Evolutionary conservation across 2,797 vertebrate species (phyloP).

Genomic region (Lithobates pipiens): DNA sequence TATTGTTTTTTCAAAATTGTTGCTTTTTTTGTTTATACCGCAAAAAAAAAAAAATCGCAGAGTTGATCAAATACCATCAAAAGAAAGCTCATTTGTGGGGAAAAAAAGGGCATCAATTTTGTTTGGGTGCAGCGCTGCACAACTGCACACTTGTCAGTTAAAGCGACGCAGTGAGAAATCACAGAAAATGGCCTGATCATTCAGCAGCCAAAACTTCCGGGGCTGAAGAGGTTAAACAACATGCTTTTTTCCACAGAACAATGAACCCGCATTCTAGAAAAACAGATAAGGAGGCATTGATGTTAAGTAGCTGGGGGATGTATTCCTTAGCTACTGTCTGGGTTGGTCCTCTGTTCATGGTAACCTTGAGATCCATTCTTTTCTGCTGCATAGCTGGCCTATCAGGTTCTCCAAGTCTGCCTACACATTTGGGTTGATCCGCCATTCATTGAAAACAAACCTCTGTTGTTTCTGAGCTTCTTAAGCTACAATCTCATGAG

Average conservation of each 20-base stretch:
- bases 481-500: slow-evolving; percentile 10
- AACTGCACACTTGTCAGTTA: no score
- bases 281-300: not conserved
- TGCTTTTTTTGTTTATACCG: no score
- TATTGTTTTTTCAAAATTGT: no score
- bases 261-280: not conserved
- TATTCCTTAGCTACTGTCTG: not conserved
- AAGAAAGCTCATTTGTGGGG: no score
- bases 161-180: no score
- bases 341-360: not conserved
- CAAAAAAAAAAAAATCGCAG: no score
- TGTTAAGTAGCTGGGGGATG: not conserved
- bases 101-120: no score
- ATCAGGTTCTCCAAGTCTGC: slow-evolving; percentile 19
- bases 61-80: no score
- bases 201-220: no score
- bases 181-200: no score
- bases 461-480: slow-evolving; percentile 1
- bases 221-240: not conserved
- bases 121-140: no score
- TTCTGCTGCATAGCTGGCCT: slow-evolving; percentile 12
- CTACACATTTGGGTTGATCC: not conserved
- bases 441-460: slow-evolving; percentile 28
- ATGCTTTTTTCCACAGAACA: not conserved
- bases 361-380: not conserved